A percentile compares a stretch with the other conserved stretches of the same genome.
phyloP scores from a whole-genome alignment of 2,797 vertebrate species.

The Malurus leucopterus region DNA sequence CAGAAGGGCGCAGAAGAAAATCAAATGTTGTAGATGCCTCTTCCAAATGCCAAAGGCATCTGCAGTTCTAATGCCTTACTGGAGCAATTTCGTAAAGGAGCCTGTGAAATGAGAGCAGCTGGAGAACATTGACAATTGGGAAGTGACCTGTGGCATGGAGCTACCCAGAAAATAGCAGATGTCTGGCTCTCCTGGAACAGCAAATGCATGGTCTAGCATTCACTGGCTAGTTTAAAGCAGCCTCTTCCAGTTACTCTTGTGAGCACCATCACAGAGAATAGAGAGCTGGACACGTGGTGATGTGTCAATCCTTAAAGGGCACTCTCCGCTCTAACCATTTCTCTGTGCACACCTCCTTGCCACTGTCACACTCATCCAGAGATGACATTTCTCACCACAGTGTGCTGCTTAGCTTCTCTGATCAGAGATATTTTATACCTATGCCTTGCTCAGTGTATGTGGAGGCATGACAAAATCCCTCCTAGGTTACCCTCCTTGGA shows the following conservation, averaged over 20 bases:
- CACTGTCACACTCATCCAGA: not conserved
- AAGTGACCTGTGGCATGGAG: conserved; percentile 21
- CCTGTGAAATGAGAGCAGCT: not conserved
- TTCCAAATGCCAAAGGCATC: not conserved
- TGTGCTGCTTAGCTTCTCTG: not conserved
- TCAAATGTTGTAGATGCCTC: not conserved
- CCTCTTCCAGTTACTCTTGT: not conserved
- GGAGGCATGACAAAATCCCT: not conserved
- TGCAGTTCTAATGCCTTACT: not conserved
- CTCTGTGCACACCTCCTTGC: not conserved
- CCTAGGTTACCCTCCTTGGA: not conserved
- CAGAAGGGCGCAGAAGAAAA: conserved; percentile 28
- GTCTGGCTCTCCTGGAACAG: not conserved
- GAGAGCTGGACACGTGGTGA: not conserved
- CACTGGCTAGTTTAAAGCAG: not conserved
- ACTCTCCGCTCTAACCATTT: not conserved
- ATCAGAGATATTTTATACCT: not conserved
- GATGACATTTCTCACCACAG: not conserved
- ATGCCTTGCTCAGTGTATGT: not conserved
- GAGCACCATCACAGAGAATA: not conserved
- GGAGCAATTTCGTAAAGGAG: not conserved
- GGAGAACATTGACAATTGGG: not conserved
- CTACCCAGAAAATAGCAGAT: not conserved
- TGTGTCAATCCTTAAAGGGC: not conserved
- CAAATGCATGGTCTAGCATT: not conserved